Base-by-base conservation (phyloP, 2,113 vertebrate species). In the Mola mola region DNA sequence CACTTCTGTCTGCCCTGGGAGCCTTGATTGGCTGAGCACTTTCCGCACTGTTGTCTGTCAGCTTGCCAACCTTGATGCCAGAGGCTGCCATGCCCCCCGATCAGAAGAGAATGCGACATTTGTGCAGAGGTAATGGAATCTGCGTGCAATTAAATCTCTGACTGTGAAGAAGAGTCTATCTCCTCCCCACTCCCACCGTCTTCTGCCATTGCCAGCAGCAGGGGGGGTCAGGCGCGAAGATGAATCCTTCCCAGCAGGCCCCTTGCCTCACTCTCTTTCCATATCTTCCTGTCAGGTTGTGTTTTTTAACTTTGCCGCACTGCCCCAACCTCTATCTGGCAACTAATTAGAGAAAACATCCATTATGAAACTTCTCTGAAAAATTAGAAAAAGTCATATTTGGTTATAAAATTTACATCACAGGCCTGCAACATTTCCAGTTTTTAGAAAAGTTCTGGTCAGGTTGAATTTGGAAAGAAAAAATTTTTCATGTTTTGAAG, bases 101-200 rank as follows among this genome's bases (percentile, higher is more conserved):
- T 96, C 92, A 94, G 92, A 93, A 96, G 94, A 94, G 94, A 96
- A 94, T 90, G 91, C 95, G 95, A 94, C 95, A 95, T 95, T 98
- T 95, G 93, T 88, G 77, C 91, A 84, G 92, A 92, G 91, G 93
- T 95, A 95, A 96, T 97, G 93, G 93, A 95, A 95, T 96, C 91
- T 89, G 89, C 91, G 90, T 91, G 93, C 94, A 95, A 94, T 92
- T 89, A 88, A 92, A 95, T 92, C 93, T 88, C 92, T 90, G 90
- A 90, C 90, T 92, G 88, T 87, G 91, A 92, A 92, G 91, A 92
- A 85, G 91, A 90, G 89, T 82, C 75, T 78, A 69, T 81, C 77
- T 51, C 74, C 72, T 85, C 90, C 88, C 82, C 79, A 64, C 88
- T 84, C 82, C 82, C 75, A 12, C 62, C 59, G 83, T 82, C 68